Base-by-base conservation (phyloP, 2,113 vertebrate genomes). In the Cyphomyrus plagiostoma region DNA sequence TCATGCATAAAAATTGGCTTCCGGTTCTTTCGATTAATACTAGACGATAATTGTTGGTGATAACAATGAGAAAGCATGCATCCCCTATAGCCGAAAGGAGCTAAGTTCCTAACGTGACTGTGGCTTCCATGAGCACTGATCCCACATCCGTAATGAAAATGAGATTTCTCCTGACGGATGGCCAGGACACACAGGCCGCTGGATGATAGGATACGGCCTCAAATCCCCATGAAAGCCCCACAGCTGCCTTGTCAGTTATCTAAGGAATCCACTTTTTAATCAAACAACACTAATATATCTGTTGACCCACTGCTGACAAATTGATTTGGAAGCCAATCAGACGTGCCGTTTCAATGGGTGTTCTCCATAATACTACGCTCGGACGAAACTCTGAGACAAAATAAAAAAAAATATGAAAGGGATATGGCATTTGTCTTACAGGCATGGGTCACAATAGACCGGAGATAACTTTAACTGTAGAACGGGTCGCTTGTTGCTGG, bases 201-300 rank as follows among this genome's bases (percentile, higher is more conserved):
- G 93, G 93, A 93, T 89, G 42, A 94, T n/a, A 90, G 1, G 87
- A 93, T 77, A 13, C 8, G 49, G 77, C 93, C 92, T 94, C 92
- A 94, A 91, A 93, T 92, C 91, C 92, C 87, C 92, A 90, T 94
- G 93, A 92, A 93, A 93, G 92, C 89, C 91, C 92, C 94, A 92
- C 94, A 94, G 94, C 94, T 95, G 94, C 92, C 92, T 89, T 92
- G 94, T 96, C 94, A 95, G 92, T 95, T 94, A 95, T 93, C 92
- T 93, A 93, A 94, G 88, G 91, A 92, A 89, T 70, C 89, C 85
- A 88, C 89, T 26, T 26, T 94, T 95, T 93, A 93, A 95, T 93
- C 91, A 89, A 94, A 93, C 91, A 89, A 74, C 90, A 92, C 92
- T 92, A 95, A 87, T 93, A 91, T 94, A 89, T 94, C 91, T 83